phyloP scores from a whole-genome alignment of 1,140 invertebrate genomes.

The Spodoptera frugiperda region DNA sequence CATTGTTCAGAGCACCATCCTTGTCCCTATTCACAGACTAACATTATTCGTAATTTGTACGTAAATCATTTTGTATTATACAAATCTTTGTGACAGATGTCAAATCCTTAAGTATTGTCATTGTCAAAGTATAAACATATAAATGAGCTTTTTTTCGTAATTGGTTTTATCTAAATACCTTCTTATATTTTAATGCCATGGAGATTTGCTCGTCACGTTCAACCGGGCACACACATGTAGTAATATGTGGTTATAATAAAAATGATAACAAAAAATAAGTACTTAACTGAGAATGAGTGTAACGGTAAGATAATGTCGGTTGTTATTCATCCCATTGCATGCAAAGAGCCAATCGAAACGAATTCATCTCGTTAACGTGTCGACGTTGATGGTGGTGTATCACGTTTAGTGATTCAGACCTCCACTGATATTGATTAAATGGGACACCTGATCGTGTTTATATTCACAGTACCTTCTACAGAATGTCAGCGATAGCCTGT shows the following conservation, averaged over 20 bases:
- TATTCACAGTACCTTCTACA: not conserved
- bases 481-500: not conserved
- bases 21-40: conserved; percentile 50
- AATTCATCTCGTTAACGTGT: conserved; percentile 30
- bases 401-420: conserved; percentile 1
- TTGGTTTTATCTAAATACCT: too few species aligned
- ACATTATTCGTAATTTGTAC: conserved; percentile 1
- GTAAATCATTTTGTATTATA: too few species aligned
- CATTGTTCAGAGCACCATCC: conserved; percentile 49
- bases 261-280: conserved; percentile 45
- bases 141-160: too few species aligned
- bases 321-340: conserved; percentile 47
- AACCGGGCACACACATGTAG: conserved; percentile 33
- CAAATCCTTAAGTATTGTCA: too few species aligned
- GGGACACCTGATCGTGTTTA: conserved; percentile 1
- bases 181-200: conserved; percentile 39
- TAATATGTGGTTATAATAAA: conserved; percentile 41
- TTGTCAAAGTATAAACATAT: too few species aligned
- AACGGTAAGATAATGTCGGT: conserved; percentile 52
- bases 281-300: conserved; percentile 30
- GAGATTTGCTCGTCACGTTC: conserved; percentile 29
- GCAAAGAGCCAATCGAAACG: conserved; percentile 46
- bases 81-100: too few species aligned
- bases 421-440: conserved; percentile 2
- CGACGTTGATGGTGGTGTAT: conserved; percentile 10